These are phyloP conservation scores for Samia ricini DNA, from an alignment of 1,140 invertebrate species.

Conservation along the genomic window DNA sequence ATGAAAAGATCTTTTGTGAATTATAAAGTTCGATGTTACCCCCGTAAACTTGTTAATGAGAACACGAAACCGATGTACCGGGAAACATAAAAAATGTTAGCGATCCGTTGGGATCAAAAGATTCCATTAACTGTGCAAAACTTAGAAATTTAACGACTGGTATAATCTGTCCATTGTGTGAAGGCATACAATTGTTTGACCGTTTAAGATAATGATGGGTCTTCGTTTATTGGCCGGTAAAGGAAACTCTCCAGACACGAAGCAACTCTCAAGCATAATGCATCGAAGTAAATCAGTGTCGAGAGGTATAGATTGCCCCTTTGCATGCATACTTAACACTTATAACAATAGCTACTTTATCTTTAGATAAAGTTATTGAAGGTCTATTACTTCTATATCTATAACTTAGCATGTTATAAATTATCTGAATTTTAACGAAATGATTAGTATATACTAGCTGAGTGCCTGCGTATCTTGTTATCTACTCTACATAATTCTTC, in stretches of 20 bases:
- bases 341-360: neutral
- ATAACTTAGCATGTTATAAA: neutral
- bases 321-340: conserved; percentile 3
- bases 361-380: neutral
- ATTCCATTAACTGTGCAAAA: conserved; percentile 33
- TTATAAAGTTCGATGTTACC: conserved; percentile 1
- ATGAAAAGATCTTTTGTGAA: conserved; percentile 4
- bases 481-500: too few species aligned
- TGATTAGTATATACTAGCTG: too few species aligned
- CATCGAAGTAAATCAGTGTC: conserved; percentile 27
- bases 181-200: neutral
- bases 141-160: conserved; percentile 28
- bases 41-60: conserved; percentile 9
- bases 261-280: conserved; percentile 32
- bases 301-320: conserved; percentile 6
- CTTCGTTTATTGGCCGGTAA: conserved; percentile 19
- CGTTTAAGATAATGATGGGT: neutral
- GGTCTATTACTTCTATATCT: too few species aligned
- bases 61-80: conserved; percentile 1
- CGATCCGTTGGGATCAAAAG: conserved; percentile 31
- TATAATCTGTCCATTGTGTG: conserved; percentile 16
- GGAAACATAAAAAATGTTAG: conserved; percentile 20
- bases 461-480: too few species aligned
- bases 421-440: neutral
- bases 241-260: conserved; percentile 30